Percentiles rank a stretch among this genome's conserved stretches.
Conservation (phyloP, 2,888 invertebrate genomes). For the Andrena bicolor region DNA sequence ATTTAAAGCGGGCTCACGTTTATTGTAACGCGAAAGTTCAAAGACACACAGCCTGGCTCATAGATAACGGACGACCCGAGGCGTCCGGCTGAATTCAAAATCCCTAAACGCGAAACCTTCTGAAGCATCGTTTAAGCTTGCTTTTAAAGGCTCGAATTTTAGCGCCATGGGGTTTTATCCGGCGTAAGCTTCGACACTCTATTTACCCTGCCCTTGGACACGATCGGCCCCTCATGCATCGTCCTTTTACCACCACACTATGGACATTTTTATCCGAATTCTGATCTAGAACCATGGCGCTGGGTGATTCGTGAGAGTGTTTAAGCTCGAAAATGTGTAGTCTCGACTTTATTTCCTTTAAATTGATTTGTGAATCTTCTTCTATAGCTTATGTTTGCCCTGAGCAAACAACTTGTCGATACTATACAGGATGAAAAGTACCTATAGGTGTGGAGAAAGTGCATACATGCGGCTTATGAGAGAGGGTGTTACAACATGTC, state of each 20-base stretch:
- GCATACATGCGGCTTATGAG: too few relatives aligned
- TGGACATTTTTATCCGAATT: constrained; percentile 43
- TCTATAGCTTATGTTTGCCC: too few relatives aligned
- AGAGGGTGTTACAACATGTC: too few relatives aligned
- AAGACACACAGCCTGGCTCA: constrained; percentile 13
- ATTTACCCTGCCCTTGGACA: constrained; percentile 39
- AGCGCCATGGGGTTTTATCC: constrained; percentile 33
- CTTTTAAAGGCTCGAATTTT: constrained; percentile 61
- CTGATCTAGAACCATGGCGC: constrained; percentile 23
- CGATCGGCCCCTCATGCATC: constrained; percentile 47
- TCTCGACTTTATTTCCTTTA: background rate
- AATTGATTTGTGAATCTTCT: background rate
- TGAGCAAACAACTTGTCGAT: too few relatives aligned
- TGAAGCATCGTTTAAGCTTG: constrained; percentile 55
- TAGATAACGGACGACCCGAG: constrained; percentile 34
- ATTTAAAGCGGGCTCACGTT: constrained; percentile 20
- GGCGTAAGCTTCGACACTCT: constrained; percentile 61
- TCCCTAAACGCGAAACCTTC: constrained; percentile 42
- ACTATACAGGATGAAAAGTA: too few relatives aligned
- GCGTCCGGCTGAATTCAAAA: constrained; percentile 44
- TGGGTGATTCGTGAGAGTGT: background rate
- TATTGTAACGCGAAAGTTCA: constrained; percentile 29
- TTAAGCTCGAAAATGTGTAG: constrained; percentile 1
- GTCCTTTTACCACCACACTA: constrained; percentile 52
- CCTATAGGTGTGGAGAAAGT: too few relatives aligned